phyloP scores from a whole-genome alignment of 2,797 vertebrate genomes.

The Epinephelus malabaricus region DNA sequence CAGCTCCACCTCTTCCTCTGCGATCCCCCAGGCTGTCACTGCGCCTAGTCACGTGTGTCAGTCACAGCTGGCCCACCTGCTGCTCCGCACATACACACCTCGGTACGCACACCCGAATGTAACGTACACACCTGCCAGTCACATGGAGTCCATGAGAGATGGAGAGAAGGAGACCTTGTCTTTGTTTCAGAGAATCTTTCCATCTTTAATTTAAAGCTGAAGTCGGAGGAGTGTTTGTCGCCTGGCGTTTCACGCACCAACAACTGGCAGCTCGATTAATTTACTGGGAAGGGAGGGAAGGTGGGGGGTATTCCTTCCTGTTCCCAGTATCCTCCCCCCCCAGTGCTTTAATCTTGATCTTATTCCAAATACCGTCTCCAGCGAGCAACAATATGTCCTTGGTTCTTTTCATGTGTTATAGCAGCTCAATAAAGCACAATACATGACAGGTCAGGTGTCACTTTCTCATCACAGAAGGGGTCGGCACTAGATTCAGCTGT shows the following conservation, averaged over 20 bases:
- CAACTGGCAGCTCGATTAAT: conserved; percentile 48
- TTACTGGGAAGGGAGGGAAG: conserved; percentile 21
- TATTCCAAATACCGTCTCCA: conserved; percentile 15
- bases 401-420: neutral
- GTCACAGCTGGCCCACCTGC: conserved; percentile 73
- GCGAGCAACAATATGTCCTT: neutral
- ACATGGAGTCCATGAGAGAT: conserved; percentile 38
- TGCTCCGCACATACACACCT: conserved; percentile 49
- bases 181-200: conserved; percentile 55
- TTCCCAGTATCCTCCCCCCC: conserved; percentile 4
- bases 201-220: conserved; percentile 64
- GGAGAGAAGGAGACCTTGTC: conserved; percentile 1
- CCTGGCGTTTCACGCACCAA: conserved; percentile 30
- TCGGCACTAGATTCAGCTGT: neutral
- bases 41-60: conserved; percentile 70
- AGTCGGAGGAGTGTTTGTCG: conserved; percentile 43
- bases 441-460: neutral
- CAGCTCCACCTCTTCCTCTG: conserved; percentile 56
- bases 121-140: conserved; percentile 49
- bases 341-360: conserved; percentile 23
- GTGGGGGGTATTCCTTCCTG: neutral
- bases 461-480: neutral
- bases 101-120: neutral
- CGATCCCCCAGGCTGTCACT: conserved; percentile 67
- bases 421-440: conserved; percentile 18